Base-by-base conservation (phyloP, 2,113 vertebrate species). In the Thamnaconus septentrionalis region DNA sequence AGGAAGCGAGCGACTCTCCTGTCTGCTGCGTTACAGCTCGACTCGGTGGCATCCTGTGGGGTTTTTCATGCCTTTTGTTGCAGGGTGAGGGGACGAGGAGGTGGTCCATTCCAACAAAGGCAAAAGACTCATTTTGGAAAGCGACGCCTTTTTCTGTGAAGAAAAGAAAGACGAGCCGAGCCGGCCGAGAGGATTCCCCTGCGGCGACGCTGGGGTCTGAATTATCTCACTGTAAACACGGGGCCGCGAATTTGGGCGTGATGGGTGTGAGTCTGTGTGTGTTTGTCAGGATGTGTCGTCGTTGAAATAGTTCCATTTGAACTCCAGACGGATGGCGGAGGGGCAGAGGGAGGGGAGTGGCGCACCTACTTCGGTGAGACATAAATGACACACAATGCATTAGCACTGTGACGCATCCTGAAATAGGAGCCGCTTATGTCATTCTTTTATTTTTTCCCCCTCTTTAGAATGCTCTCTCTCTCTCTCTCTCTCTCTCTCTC, bases 261-360 rank as follows among this genome's bases (percentile, higher is more conserved):
- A 78, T 73, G 18, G 18, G 18, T 31, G 18, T 31, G 18, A 31
- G 18, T 31, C 1, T 31, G 18, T 31, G 18, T 62, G 40, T 81
- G 65, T 84, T 74, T 78, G 42, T 57, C 69, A 62, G 8, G 64
- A 74, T 67, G 57, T 31, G 18, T 31, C 18, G 59, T 40, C 71
- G 64, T 80, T 69, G 69, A 78, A 84, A 78, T 67, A 67, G 74
- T 87, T 75, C 5, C 59, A 79, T 87, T 87, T 79, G 74, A 83
- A 83, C 84, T 76, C 79, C 74, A 85, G 75, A 81, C 78, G 71
- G 63, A 76, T 60, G 63, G 72, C 73, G 75, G 64, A 75, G 74
- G 65, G n/a, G 48, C 9, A 73, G 75, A 87, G 73, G 73, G 77
- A 3, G 43, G 54, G 18, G 18, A 31, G 18, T 31, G 18, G 18